These are phyloP conservation scores for Phasianus colchicus DNA, from an alignment of 2,113 vertebrate genomes.

Conservation along the genomic window DNA sequence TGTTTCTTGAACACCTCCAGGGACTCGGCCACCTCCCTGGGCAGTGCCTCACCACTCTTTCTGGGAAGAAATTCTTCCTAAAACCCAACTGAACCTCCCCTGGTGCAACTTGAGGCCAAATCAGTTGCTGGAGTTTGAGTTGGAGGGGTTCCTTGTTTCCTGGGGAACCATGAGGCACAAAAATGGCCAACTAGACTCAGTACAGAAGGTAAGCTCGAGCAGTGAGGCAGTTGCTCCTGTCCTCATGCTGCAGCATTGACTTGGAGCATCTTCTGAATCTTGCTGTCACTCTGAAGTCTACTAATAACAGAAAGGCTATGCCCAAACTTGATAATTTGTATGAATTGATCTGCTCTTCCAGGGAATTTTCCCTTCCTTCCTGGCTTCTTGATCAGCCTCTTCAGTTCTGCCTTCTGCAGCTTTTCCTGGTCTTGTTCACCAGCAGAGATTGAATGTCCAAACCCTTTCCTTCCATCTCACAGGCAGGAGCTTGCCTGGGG, in stretches of 20 bases:
- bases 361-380: background rate
- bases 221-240: background rate
- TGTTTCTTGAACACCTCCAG: too few species aligned
- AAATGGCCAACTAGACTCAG: background rate
- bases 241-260: fast-evolving
- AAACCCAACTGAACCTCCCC: too few species aligned
- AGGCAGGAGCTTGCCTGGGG: background rate
- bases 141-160: background rate
- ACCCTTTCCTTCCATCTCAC: background rate
- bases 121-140: background rate
- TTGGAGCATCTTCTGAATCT: background rate
- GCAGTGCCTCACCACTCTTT: too few species aligned
- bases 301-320: background rate
- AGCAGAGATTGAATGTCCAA: background rate
- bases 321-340: background rate
- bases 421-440: background rate
- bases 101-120: background rate
- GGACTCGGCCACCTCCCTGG: too few species aligned
- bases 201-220: background rate
- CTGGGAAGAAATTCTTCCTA: too few species aligned
- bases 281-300: background rate
- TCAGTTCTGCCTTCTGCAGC: background rate
- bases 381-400: background rate
- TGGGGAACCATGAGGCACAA: background rate
- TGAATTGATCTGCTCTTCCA: background rate